These are phyloP conservation scores for Lamellibrachia luymesi DNA, from an alignment of 1,140 invertebrate genomes.

Conservation along the genomic window DNA sequence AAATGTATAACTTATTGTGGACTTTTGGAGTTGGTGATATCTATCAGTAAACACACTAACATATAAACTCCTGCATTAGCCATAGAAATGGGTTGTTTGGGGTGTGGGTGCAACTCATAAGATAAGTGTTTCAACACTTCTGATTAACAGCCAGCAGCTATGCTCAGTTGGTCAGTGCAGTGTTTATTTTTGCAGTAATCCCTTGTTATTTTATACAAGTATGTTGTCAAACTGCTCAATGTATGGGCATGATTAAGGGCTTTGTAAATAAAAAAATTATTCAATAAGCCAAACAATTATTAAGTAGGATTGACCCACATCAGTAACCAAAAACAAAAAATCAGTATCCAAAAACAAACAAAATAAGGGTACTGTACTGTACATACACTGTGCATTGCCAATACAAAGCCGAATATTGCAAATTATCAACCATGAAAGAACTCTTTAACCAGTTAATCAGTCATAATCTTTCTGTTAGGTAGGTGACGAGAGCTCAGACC, in stretches of 20 bases:
- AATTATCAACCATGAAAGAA: too few species aligned
- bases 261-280: neutral
- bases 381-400: too few species aligned
- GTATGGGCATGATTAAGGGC: neutral
- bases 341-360: neutral
- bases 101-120: neutral
- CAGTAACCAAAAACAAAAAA: neutral
- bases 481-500: too few species aligned
- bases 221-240: too few species aligned
- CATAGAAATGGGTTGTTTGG: neutral
- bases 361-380: neutral
- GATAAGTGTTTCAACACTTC: neutral
- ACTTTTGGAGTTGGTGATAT: neutral
- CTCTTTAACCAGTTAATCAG: too few species aligned
- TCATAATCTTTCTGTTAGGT: too few species aligned
- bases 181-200: too few species aligned
- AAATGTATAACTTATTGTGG: neutral
- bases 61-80: neutral
- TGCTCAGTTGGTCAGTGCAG: neutral
- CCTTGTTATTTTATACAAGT: conserved; percentile 8
- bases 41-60: neutral
- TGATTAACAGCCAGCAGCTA: neutral
- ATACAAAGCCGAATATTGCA: too few species aligned
- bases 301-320: neutral
- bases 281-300: conserved; percentile 1